Base-by-base conservation (phyloP, 2,888 invertebrate species). In the Siphlonurus alternatus region DNA sequence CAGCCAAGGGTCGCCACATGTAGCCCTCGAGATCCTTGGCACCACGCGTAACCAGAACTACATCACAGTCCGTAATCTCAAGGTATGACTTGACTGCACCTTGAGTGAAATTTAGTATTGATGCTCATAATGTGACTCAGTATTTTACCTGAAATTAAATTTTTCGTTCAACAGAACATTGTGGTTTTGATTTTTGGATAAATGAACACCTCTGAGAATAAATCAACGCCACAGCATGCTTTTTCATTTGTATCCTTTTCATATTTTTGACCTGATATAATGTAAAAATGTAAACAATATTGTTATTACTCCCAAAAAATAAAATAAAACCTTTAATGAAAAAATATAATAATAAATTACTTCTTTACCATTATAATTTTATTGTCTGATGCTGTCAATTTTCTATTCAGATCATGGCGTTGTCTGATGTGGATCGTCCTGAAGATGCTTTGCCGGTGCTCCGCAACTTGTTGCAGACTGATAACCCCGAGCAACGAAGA, bases 11-110 rank as follows among this genome's bases (percentile, higher is more conserved):
- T 76, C 80, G 24, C 84, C 88, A 19, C 81, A 84, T 23, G 73
- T 84, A 59, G 85, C 87, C 0, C 68, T 89, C 25, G 89, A 90
- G 76, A 78, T 88, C 61, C 71, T 86, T 62, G 76, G 81, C 2
- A 72, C 76, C 1, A 76, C 75, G 1, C 73, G 75, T 68, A 82
- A 80, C 67, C 79, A 79, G 63, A 81, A 82, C 69, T 87, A 88
- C 71, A 81, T 87, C 2, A 85, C 85, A 2, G 72, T 86, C 10
- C 80, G 87, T 69, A 87, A 86, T 77, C 74, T 89, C 10, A 87
- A 83, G 77, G 82, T 86, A 70, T 65, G 69, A 66, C 53, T n/a
- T 64, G 61, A 2, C 59, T 67, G 59, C 65, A 38, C 22, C 20
- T 23, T 22, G 3, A 60, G 2, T n/a, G n/a, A 15, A 19, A 23